Base-by-base conservation (phyloP, 2,888 invertebrate species). In the Oegoconia quadripuncta region DNA sequence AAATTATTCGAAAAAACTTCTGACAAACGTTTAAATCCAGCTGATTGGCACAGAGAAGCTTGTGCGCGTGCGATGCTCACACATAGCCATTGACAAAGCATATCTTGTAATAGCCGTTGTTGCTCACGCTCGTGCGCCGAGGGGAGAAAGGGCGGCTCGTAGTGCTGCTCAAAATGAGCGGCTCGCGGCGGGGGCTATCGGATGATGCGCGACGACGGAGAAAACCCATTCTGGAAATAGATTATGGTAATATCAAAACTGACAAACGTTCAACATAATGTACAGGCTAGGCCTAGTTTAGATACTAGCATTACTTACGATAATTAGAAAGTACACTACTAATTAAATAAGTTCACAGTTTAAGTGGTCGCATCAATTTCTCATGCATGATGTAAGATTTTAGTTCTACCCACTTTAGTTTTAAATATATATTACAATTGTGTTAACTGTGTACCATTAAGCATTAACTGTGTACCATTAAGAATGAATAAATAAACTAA, bases 61-160 rank as follows among this genome's bases (percentile, higher is more conserved):
- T 60, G 66, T 63, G 66, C 63, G 62, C 55, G 57, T 50, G 64
- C 63, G 30, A 20, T 32, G 67, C 64, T 84, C 75, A 88, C 66
- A 86, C 79, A 76, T 81, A 83, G 83, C 86, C 88, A 83, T 88
- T 88, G 74, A 88, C 87, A 88, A 88, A 88, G 88, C 88, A 88
- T 61, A 88, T 88, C 81, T 88, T 87, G 83, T 88, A 88, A 84
- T 88, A 88, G 69, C 83, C 86, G 72, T 80, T 74, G 77, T 75
- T 86, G 83, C 84, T 87, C 86, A 90, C 90, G 72, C 88, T 88
- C 55, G 88, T 79, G 59, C 88, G 87, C 38, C 89, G 87, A 32
- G 90, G 89, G 3, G 90, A 90, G 62, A 89, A 82, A 3, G 90
- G 89, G 44, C 89, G 84, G 28, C 75, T 61, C 28, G 79, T 67